These are phyloP conservation scores for Harpalus rufipes DNA, from an alignment of 2,888 invertebrate species.

Conservation along the genomic window DNA sequence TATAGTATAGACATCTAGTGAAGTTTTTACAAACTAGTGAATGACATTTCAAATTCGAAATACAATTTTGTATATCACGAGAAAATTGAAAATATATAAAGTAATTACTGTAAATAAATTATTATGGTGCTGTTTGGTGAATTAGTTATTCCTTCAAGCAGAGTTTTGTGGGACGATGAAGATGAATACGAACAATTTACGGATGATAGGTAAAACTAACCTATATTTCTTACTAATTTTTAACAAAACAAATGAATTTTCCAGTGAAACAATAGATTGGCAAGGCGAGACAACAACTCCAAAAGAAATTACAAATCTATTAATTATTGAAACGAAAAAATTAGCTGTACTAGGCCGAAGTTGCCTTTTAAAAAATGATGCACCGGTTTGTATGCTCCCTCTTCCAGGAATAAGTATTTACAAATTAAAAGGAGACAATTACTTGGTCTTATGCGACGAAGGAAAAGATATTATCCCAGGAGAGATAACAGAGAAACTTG, in stretches of 20 bases:
- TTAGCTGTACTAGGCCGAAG: slow-evolving; percentile 68
- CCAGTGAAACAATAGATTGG: slow-evolving; percentile 52
- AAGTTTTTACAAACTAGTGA: slow-evolving; percentile 7
- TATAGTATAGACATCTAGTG: slow-evolving; percentile 23
- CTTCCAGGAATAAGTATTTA: slow-evolving; percentile 68
- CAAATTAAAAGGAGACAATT: slow-evolving; percentile 67
- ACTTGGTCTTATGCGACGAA: slow-evolving; percentile 68
- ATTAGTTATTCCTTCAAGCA: slow-evolving; percentile 75
- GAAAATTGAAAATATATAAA: not conserved
- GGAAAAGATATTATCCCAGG: slow-evolving; percentile 56
- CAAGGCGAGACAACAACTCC: slow-evolving; percentile 37
- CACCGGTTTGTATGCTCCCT: slow-evolving; percentile 67
- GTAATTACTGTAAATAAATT: slow-evolving; percentile 2
- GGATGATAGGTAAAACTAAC: slow-evolving; percentile 69
- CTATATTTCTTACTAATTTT: slow-evolving; percentile 14
- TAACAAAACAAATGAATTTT: slow-evolving; percentile 40
- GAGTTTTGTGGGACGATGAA: slow-evolving; percentile 75
- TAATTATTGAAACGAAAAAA: slow-evolving; percentile 69
- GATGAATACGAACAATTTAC: slow-evolving; percentile 72
- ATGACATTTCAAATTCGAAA: slow-evolving; percentile 61
- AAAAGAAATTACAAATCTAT: slow-evolving; percentile 65
- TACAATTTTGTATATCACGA: slow-evolving; percentile 5
- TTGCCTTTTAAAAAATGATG: slow-evolving; percentile 67
- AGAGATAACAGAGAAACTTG: slow-evolving; percentile 71
- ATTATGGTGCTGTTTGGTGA: slow-evolving; percentile 75